Evolutionary conservation across 1,140 invertebrate species (phyloP).

Genomic region (Adoxophyes honmai): DNA sequence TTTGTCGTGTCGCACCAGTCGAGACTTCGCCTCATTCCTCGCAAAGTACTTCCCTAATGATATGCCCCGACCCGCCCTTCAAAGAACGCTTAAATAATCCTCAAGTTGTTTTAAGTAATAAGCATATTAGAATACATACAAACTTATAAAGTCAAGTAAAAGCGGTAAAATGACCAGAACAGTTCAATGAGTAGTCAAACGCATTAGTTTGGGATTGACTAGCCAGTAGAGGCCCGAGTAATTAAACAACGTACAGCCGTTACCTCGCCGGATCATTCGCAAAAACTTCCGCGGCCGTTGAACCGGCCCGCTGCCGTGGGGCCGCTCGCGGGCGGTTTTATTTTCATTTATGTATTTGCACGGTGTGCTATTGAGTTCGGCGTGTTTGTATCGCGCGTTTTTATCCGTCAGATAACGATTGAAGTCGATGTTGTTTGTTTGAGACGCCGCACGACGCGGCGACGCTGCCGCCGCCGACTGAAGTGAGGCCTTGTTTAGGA

Average conservation of each 20-base stretch:
- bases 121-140: too few relatives aligned
- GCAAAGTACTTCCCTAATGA: too few relatives aligned
- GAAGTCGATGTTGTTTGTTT: constrained; percentile 45
- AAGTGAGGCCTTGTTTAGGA: constrained; percentile 62
- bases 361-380: constrained; percentile 44
- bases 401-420: constrained; percentile 61
- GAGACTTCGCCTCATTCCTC: too few relatives aligned
- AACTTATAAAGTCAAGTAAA: too few relatives aligned
- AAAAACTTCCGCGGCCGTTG: constrained; percentile 55
- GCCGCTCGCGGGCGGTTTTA: constrained; percentile 45
- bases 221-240: constrained; percentile 12
- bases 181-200: too few relatives aligned
- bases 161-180: too few relatives aligned
- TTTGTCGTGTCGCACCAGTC: constrained; percentile 16
- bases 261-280: constrained; percentile 43
- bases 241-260: constrained; percentile 29
- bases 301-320: constrained; percentile 35
- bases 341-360: constrained; percentile 43
- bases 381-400: constrained; percentile 38
- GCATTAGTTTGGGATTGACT: too few relatives aligned
- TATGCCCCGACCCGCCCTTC: too few relatives aligned
- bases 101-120: too few relatives aligned
- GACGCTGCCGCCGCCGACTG: too few relatives aligned
- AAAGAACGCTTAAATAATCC: too few relatives aligned
- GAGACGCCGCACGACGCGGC: constrained; percentile 18